Percentiles rank a stretch among this genome's conserved stretches.
Conservation (phyloP, 2,797 vertebrate genomes). For the Nyctibius grandis region DNA sequence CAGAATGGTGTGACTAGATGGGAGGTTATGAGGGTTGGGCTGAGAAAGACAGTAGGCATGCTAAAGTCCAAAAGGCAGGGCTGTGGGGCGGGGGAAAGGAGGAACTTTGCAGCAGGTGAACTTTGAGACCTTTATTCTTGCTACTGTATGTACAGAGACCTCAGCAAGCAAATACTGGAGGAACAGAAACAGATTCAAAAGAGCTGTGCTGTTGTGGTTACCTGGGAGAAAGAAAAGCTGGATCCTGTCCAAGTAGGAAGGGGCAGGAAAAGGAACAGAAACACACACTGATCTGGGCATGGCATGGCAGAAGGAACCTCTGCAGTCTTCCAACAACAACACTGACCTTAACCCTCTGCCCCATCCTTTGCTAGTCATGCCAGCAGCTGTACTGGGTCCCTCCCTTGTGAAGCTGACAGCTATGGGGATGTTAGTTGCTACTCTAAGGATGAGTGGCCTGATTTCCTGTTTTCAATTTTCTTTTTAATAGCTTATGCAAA, state of each 20-base stretch:
- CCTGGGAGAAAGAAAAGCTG: background rate
- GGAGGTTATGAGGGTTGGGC: background rate
- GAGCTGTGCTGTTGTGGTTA: background rate
- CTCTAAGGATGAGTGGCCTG: background rate
- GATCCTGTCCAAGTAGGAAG: background rate
- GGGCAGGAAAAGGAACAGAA: background rate
- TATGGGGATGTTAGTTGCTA: background rate
- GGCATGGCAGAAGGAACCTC: background rate
- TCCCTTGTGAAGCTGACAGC: background rate
- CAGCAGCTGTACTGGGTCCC: background rate
- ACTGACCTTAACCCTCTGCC: background rate
- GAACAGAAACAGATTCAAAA: background rate
- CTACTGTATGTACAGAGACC: background rate
- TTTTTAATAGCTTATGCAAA: background rate
- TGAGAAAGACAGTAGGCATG: background rate
- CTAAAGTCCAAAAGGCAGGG: constrained; percentile 58
- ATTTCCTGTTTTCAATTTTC: background rate
- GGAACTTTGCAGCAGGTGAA: constrained; percentile 39
- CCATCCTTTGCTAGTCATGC: background rate
- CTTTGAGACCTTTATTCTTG: constrained; percentile 63
- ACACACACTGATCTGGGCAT: background rate
- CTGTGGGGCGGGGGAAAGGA: background rate
- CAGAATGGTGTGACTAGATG: background rate
- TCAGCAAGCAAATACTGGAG: constrained; percentile 9
- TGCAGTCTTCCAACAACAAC: background rate